These are phyloP conservation scores for Talpa occidentalis DNA, from an alignment of 2,113 vertebrate species.

Conservation along the genomic window DNA sequence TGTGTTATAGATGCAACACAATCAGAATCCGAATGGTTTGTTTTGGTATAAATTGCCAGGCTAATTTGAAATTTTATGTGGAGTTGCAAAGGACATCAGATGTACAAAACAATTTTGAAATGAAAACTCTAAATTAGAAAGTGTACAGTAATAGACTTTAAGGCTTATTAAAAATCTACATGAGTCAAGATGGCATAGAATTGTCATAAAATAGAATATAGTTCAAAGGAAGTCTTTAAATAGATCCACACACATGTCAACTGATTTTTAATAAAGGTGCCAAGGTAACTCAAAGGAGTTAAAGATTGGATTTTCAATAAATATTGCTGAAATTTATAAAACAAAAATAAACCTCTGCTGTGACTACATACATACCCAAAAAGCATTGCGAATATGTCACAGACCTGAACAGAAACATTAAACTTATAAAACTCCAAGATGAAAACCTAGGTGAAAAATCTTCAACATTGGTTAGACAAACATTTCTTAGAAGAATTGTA, in stretches of 20 bases:
- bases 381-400: not conserved
- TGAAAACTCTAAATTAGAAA: not conserved
- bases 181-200: not conserved
- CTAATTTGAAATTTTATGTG: not conserved
- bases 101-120: not conserved
- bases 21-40: not conserved
- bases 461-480: not conserved
- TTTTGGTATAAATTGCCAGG: not conserved
- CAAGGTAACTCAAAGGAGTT: not conserved
- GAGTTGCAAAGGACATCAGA: not conserved
- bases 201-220: not conserved
- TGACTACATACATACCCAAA: not conserved
- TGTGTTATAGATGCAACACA: not conserved
- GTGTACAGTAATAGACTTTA: not conserved
- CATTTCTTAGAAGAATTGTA: not conserved
- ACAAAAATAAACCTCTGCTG: not conserved
- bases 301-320: not conserved
- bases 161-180: not conserved
- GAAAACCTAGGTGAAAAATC: not conserved
- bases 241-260: not conserved
- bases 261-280: not conserved
- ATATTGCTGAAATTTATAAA: not conserved
- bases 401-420: not conserved
- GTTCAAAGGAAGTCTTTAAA: constrained; percentile 7
- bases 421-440: not conserved